These are phyloP conservation scores for Branchipolynoe longqiensis DNA, from an alignment of 2,888 invertebrate genomes.

Conservation along the genomic window DNA sequence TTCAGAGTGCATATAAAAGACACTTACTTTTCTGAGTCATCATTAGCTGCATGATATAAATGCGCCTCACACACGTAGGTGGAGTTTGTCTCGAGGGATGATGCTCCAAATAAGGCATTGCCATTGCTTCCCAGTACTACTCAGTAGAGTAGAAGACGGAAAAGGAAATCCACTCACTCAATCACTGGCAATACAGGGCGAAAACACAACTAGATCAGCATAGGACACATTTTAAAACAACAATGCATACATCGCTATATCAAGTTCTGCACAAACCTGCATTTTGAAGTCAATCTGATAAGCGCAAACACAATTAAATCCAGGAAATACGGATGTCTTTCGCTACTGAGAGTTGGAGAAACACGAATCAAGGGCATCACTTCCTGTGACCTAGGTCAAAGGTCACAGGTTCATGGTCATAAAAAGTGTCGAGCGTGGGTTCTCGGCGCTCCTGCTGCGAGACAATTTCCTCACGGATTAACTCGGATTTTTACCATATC, in stretches of 20 bases:
- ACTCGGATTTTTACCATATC: neutral
- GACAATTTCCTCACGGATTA: conserved; percentile 2
- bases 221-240: too few species aligned
- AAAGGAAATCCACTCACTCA: too few species aligned
- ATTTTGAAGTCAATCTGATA: neutral
- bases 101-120: too few species aligned
- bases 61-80: too few species aligned
- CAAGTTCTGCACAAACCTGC: conserved; percentile 16
- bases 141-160: too few species aligned
- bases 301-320: neutral
- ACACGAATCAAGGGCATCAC: conserved; percentile 32
- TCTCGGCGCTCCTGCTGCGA: neutral
- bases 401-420: conserved; percentile 43
- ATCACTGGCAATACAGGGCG: too few species aligned
- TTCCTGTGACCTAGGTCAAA: conserved; percentile 51
- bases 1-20: too few species aligned
- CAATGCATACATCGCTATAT: neutral
- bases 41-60: too few species aligned
- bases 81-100: too few species aligned
- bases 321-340: neutral
- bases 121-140: too few species aligned
- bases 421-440: conserved; percentile 16
- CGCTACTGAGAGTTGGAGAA: neutral
- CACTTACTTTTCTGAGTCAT: too few species aligned
- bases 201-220: too few species aligned